Conservation (phyloP, 92 coral and sea anemone species). For the Zoanthus sansibaricus region DNA sequence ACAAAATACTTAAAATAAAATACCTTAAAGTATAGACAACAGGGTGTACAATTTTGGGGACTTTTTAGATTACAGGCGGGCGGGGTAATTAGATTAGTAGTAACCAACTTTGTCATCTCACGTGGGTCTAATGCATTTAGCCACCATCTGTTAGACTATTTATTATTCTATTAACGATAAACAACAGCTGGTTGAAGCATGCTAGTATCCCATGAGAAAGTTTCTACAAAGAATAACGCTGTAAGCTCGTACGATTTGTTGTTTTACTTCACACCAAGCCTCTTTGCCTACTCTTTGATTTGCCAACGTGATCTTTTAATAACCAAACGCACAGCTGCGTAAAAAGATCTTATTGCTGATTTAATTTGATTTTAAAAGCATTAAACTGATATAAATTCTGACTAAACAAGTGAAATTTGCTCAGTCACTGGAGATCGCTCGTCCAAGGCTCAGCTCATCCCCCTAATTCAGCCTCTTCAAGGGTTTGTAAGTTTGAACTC, state of each 20-base stretch:
- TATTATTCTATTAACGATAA: constrained; percentile 99
- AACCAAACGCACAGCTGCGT: constrained; percentile 97
- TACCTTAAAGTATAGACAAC: constrained; percentile 6
- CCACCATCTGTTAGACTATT: constrained; percentile 99
- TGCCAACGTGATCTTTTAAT: constrained; percentile 90
- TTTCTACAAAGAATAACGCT: constrained; percentile 98
- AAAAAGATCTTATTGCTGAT: constrained; percentile 85
- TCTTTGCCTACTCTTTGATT: constrained; percentile 86
- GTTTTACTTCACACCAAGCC: constrained; percentile 75
- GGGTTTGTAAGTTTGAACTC: constrained; percentile 20
- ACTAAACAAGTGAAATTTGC: constrained; percentile 92
- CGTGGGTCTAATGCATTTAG: constrained; percentile 99
- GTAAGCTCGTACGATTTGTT: constrained; percentile 75
- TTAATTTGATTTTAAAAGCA: constrained; percentile 98
- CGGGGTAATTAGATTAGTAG: constrained; percentile 96
- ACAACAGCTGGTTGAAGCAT: constrained; percentile 99
- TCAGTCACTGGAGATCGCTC: constrained; percentile 88
- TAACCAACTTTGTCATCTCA: constrained; percentile 91
- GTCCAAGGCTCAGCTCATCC: constrained; percentile 51
- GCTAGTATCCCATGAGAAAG: constrained; percentile 99
- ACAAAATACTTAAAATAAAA: constrained; percentile 19
- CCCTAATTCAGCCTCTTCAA: constrained; percentile 18
- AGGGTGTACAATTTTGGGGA: constrained; percentile 73
- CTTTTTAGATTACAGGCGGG: constrained; percentile 60
- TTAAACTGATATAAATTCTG: constrained; percentile 98